These are phyloP conservation scores for Sycophaga agraensis DNA, from an alignment of 1,140 invertebrate species.

Conservation along the genomic window DNA sequence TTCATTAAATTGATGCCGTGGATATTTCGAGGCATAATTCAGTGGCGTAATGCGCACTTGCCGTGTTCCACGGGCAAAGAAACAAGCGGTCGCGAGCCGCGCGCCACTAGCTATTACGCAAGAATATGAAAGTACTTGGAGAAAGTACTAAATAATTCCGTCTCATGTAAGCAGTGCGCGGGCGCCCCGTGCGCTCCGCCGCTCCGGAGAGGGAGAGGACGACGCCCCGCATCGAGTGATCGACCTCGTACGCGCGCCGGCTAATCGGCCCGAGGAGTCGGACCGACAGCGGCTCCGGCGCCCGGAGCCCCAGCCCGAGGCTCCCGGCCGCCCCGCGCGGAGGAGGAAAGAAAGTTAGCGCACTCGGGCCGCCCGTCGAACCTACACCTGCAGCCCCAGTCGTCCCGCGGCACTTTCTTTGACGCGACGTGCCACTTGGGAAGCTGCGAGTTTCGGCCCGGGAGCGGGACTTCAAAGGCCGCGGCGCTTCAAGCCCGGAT, in stretches of 20 bases:
- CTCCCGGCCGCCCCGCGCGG: not conserved
- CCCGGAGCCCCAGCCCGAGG: too few species aligned
- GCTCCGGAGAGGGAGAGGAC: not conserved
- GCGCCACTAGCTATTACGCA: not conserved
- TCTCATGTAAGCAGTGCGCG: not conserved
- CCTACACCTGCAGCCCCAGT: conserved; percentile 41
- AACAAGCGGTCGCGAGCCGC: not conserved
- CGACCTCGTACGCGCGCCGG: too few species aligned
- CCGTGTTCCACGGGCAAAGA: not conserved
- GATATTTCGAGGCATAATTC: too few species aligned
- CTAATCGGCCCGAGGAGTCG: too few species aligned
- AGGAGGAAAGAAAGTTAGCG: conserved; percentile 38
- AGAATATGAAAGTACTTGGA: not conserved
- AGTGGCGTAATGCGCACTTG: not conserved
- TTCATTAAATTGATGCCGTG: too few species aligned
- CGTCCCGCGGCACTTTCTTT: conserved; percentile 54
- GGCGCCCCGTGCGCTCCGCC: too few species aligned
- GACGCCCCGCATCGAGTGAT: not conserved
- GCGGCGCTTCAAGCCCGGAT: conserved; percentile 56
- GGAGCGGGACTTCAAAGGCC: conserved; percentile 54
- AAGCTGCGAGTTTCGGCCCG: conserved; percentile 37
- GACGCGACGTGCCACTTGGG: conserved; percentile 50
- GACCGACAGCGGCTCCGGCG: too few species aligned
- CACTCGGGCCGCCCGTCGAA: too few species aligned
- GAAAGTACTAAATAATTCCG: not conserved